These are phyloP conservation scores for Kradibia gibbosae DNA, from an alignment of 1,140 invertebrate genomes.

Conservation along the genomic window DNA sequence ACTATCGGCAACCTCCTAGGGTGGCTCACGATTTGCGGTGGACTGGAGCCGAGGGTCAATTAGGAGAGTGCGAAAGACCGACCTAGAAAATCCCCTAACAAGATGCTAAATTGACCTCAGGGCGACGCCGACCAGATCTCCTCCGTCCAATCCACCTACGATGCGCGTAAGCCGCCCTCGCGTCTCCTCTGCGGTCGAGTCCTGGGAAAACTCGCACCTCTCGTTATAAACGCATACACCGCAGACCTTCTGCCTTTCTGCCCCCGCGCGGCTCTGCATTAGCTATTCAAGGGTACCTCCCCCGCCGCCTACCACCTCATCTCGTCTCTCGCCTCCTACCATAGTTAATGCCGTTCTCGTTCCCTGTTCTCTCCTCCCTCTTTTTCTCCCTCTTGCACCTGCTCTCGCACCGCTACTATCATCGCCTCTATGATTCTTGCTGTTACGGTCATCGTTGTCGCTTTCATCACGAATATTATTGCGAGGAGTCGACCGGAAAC, in stretches of 20 bases:
- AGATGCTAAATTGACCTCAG: slow-evolving; percentile 24
- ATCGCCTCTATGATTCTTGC: not conserved
- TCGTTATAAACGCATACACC: slow-evolving; percentile 21
- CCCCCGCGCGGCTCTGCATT: not conserved
- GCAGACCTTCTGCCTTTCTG: not conserved
- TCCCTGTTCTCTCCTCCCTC: not conserved
- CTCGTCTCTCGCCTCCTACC: no score
- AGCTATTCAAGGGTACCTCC: no score
- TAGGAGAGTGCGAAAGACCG: no score
- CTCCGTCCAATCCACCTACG: slow-evolving; percentile 13
- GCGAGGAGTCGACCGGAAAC: no score
- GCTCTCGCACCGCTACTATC: not conserved
- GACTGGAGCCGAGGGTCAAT: no score
- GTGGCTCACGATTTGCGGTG: no score
- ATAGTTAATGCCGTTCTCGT: not conserved
- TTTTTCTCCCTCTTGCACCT: not conserved
- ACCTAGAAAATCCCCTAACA: slow-evolving; percentile 29
- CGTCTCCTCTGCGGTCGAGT: slow-evolving; percentile 22
- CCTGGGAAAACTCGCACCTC: slow-evolving; percentile 45
- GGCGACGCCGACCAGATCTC: not conserved
- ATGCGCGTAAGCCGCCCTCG: not conserved
- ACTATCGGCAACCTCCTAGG: no score
- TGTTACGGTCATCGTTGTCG: not conserved
- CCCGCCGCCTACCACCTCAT: not conserved
- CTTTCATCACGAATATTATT: no score